These are phyloP conservation scores for Pachyramphus minor DNA, from an alignment of 2,113 vertebrate genomes.

Conservation along the genomic window DNA sequence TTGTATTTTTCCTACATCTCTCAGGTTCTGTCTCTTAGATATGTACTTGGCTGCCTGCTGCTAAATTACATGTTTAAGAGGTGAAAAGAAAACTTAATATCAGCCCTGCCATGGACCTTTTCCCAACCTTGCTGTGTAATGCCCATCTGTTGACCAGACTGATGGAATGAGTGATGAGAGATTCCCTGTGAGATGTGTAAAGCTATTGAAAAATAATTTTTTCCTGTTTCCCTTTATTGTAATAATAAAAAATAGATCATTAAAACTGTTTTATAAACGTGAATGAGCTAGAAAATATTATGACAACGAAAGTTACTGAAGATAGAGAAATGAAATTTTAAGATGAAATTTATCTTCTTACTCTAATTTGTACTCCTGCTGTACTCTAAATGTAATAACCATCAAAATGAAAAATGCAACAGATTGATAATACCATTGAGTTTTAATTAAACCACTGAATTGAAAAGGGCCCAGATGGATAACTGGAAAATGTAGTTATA, in stretches of 20 bases:
- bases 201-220: conserved; percentile 20
- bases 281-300: conserved; percentile 72
- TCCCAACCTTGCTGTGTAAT: conserved; percentile 25
- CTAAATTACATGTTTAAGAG: not conserved
- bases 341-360: conserved; percentile 75
- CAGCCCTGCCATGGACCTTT: not conserved
- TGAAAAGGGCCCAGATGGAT: conserved; percentile 83
- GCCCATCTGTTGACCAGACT: conserved; percentile 31
- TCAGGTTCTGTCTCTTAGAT: not conserved
- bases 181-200: not conserved
- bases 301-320: conserved; percentile 69
- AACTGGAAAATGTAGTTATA: conserved; percentile 80
- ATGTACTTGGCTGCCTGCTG: not conserved
- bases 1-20: not conserved
- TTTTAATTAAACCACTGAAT: conserved; percentile 85
- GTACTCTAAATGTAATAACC: conserved; percentile 81
- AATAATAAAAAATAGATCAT: conserved; percentile 64
- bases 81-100: not conserved
- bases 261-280: conserved; percentile 67
- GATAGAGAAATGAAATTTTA: conserved; percentile 74
- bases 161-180: conserved; percentile 27
- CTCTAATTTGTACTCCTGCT: conserved; percentile 80
- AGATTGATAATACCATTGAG: conserved; percentile 85
- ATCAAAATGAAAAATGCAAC: conserved; percentile 84
- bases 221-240: conserved; percentile 45